Conservation (phyloP, 2,797 vertebrate species). For the Peromyscus melanophrys region DNA sequence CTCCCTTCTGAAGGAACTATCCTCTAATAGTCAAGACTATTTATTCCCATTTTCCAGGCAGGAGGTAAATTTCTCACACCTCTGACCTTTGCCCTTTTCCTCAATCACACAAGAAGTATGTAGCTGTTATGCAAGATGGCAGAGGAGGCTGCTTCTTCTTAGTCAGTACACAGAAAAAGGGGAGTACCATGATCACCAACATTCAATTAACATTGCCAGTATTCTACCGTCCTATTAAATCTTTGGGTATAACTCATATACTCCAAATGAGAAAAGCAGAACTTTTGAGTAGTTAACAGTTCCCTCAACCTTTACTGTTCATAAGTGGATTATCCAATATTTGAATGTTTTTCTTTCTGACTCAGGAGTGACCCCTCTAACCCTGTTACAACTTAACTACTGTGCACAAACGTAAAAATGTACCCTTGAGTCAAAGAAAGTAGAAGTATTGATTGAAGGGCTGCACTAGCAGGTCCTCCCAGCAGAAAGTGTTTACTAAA, state of each 20-base stretch:
- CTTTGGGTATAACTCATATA: not conserved
- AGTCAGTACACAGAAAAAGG: not conserved
- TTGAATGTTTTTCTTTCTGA: constrained; percentile 28
- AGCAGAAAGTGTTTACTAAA: constrained; percentile 56
- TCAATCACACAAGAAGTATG: not conserved
- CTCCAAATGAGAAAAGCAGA: constrained; percentile 31
- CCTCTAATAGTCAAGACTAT: not conserved
- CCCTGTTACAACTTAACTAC: not conserved
- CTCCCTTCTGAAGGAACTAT: not conserved
- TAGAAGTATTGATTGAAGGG: not conserved
- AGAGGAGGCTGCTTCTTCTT: not conserved
- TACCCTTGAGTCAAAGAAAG: not conserved
- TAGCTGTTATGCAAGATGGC: not conserved
- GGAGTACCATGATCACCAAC: not conserved
- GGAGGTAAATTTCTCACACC: not conserved
- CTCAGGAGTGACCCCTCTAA: not conserved
- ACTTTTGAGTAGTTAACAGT: constrained; percentile 31
- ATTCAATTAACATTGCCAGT: not conserved
- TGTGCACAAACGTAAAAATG: not conserved
- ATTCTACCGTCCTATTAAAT: not conserved
- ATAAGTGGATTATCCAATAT: not conserved
- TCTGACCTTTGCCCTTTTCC: not conserved
- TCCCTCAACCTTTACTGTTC: not conserved
- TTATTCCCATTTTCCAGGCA: constrained; percentile 7
- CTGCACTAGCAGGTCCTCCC: constrained; percentile 18